Percentiles rank a stretch among this genome's conserved stretches.
phyloP scores from a whole-genome alignment of 1,140 invertebrate genomes.

The Hylaeus volcanicus region DNA sequence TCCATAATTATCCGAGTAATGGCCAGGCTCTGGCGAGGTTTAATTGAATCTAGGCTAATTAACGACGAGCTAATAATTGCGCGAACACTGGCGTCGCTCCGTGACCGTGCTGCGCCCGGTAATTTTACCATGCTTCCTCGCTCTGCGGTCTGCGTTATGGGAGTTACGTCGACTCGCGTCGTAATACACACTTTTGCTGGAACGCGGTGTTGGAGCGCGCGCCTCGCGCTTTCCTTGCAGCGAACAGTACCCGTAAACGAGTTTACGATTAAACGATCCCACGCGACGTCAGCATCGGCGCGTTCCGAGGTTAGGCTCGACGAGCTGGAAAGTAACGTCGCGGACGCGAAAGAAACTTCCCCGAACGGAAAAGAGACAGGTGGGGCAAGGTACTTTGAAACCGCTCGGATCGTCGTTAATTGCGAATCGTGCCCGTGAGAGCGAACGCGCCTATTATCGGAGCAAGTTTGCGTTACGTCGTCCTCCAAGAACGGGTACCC shows the following conservation, averaged over 20 bases:
- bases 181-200: background rate
- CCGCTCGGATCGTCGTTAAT: background rate
- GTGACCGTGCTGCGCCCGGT: constrained; percentile 18
- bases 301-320: background rate
- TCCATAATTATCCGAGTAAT: constrained; percentile 10
- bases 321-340: constrained; percentile 7
- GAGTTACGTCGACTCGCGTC: background rate
- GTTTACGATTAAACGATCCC: constrained; percentile 10
- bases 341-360: background rate
- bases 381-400: background rate
- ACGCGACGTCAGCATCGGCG: background rate
- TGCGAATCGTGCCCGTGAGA: constrained; percentile 23
- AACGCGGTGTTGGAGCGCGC: background rate
- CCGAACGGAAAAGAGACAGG: background rate
- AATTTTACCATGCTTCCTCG: background rate
- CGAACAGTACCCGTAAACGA: background rate
- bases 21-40: background rate
- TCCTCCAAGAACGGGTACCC: constrained; percentile 30
- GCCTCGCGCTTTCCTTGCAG: background rate
- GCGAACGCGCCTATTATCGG: constrained; percentile 45
- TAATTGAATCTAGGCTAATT: constrained; percentile 30
- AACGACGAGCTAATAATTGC: constrained; percentile 30
- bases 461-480: constrained; percentile 41
- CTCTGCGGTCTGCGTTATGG: background rate
- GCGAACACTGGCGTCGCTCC: background rate